Evolutionary conservation across 2,888 invertebrate species (phyloP).

Genomic region (Athalia rosae): DNA sequence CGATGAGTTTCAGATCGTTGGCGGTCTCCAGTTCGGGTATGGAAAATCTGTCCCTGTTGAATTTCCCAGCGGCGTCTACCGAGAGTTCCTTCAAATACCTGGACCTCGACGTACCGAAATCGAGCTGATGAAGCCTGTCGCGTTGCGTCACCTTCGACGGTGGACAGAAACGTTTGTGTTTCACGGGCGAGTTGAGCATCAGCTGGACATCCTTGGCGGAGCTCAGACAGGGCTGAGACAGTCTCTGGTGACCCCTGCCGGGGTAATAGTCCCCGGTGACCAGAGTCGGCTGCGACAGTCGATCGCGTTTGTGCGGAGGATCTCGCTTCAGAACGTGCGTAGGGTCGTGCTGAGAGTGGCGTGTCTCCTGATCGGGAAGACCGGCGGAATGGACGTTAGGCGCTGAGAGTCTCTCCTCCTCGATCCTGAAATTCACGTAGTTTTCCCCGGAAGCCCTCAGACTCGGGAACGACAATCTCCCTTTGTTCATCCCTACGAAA

Average conservation of each 20-base stretch:
- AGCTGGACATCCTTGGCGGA: constrained; percentile 51
- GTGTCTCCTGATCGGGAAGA: constrained; percentile 40
- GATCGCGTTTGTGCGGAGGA: constrained; percentile 58
- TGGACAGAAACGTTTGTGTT: constrained; percentile 61
- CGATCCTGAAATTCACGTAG: constrained; percentile 60
- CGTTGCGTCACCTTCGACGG: constrained; percentile 59
- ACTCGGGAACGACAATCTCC: constrained; percentile 66
- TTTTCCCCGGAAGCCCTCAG: constrained; percentile 64
- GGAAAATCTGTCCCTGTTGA: constrained; percentile 68
- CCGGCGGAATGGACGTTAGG: constrained; percentile 58
- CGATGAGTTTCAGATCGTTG: constrained; percentile 66
- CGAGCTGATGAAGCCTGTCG: constrained; percentile 65
- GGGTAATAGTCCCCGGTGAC: constrained; percentile 68
- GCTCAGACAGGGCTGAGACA: constrained; percentile 67
- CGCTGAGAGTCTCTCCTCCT: constrained; percentile 62
- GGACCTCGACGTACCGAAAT: constrained; percentile 64
- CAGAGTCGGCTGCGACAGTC: constrained; percentile 67
- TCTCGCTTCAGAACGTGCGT: constrained; percentile 57
- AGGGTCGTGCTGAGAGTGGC: constrained; percentile 62
- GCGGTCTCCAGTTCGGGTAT: constrained; percentile 69
- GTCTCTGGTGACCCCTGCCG: constrained; percentile 63
- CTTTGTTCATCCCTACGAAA: constrained; percentile 59
- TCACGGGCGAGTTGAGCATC: constrained; percentile 58
- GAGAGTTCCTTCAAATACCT: constrained; percentile 56
- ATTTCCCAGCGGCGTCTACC: constrained; percentile 54